A percentile compares a stretch with the other conserved stretches of the same genome.
These are phyloP conservation scores for Typhlomys cinereus DNA, from an alignment of 2,113 vertebrate genomes.

Conservation along the genomic window DNA sequence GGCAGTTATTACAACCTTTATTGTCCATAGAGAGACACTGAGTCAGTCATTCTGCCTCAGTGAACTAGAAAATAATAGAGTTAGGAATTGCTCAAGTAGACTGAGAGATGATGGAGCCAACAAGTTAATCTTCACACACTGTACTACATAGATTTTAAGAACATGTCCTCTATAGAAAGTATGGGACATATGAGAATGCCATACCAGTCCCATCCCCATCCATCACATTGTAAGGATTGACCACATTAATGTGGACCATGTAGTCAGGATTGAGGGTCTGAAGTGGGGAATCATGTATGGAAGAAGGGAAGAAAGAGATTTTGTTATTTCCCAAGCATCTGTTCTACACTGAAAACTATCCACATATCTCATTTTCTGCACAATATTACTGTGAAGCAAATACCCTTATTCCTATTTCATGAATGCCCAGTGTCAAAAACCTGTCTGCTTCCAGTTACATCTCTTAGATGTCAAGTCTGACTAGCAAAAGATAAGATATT, in stretches of 20 bases:
- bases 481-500: not conserved
- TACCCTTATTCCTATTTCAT: not conserved
- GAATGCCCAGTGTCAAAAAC: constrained; percentile 12
- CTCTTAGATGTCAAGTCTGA: constrained; percentile 1
- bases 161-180: not conserved
- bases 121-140: not conserved
- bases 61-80: not conserved
- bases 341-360: not conserved
- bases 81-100: not conserved
- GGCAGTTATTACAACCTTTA: not conserved
- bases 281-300: not conserved
- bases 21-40: constrained; percentile 4
- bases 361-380: constrained; percentile 8
- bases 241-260: too few species aligned
- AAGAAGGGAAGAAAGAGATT: not conserved
- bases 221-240: not conserved
- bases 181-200: not conserved
- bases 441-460: not conserved
- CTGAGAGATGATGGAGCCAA: not conserved
- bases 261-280: not conserved
- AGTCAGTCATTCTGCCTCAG: not conserved
- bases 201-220: not conserved
- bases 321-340: constrained; percentile 1
- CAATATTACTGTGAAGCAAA: not conserved
- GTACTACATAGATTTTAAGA: not conserved